Percentiles rank a stretch among this genome's conserved stretches.
These are phyloP conservation scores for Dendrophyllia cribrosa DNA, from an alignment of 64 coral and sea anemone species.

Conservation along the genomic window DNA sequence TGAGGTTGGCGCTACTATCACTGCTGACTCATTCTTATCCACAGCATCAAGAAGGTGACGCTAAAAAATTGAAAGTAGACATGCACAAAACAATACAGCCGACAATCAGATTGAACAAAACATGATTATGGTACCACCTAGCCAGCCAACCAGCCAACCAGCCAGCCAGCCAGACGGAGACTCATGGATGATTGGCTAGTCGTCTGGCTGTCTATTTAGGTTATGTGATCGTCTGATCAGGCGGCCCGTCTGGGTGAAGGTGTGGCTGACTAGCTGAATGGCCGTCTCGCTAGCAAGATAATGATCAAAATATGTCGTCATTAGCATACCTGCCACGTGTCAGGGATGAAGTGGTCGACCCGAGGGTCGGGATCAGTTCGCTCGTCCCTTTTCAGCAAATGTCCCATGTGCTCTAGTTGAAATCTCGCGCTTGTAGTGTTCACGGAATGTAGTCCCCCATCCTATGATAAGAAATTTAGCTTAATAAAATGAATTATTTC, in stretches of 20 bases:
- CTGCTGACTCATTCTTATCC: constrained; percentile 77
- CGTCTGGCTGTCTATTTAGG: no score
- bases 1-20: constrained; percentile 83
- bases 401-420: constrained; percentile 75
- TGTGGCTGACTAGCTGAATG: no score
- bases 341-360: constrained; percentile 84
- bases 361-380: constrained; percentile 69
- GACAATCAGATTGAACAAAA: no score
- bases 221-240: no score
- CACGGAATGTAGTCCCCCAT: constrained; percentile 2
- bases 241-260: no score
- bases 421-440: constrained; percentile 74
- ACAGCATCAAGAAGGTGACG: constrained; percentile 75
- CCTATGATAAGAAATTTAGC: not conserved
- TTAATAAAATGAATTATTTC: not conserved
- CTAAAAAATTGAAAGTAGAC: not conserved
- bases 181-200: no score
- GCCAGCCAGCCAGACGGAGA: no score
- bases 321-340: constrained; percentile 76
- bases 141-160: no score
- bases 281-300: no score
- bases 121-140: no score
- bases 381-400: constrained; percentile 69
- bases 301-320: no score
- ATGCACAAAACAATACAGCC: no score